phyloP scores from a whole-genome alignment of 2,113 vertebrate genomes.

The Gasterosteus nipponicus region DNA sequence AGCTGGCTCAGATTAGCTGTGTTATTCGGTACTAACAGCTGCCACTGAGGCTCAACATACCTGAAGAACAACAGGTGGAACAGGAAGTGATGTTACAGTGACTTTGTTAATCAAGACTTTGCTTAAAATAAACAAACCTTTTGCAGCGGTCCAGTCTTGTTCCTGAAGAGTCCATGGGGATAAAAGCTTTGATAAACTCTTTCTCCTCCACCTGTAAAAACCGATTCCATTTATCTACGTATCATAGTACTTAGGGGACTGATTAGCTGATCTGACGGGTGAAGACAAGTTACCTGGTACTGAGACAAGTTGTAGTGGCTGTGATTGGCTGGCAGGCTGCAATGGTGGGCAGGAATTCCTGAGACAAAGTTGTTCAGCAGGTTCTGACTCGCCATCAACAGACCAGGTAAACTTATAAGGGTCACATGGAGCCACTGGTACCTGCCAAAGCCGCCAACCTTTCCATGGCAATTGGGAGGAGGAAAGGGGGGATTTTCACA shows the following conservation, averaged over 20 bases:
- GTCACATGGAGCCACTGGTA: conserved; percentile 84
- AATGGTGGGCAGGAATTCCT: conserved; percentile 81
- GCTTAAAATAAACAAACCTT: conserved; percentile 45
- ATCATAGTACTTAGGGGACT: neutral
- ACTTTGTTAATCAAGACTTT: neutral
- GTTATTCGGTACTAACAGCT: conserved; percentile 31
- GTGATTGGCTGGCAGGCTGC: conserved; percentile 64
- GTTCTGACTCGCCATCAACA: conserved; percentile 87
- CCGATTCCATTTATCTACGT: neutral
- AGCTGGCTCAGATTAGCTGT: conserved; percentile 52
- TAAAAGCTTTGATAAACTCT: conserved; percentile 68
- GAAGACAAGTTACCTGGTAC: neutral
- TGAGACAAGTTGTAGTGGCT: conserved; percentile 57
- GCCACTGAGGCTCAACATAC: conserved; percentile 72
- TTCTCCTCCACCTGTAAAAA: conserved; percentile 49
- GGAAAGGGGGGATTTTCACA: no score
- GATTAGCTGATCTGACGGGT: neutral
- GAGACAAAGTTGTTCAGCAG: conserved; percentile 86
- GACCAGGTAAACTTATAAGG: conserved; percentile 79
- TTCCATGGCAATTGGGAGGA: neutral
- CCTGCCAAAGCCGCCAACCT: conserved; percentile 80
- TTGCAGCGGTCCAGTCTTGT: conserved; percentile 75
- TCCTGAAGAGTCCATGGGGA: conserved; percentile 69
- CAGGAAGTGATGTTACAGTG: conserved; percentile 7
- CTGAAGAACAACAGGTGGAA: conserved; percentile 37